Base-by-base conservation (phyloP, 1,140 invertebrate species). In the Teleogryllus occipitalis region DNA sequence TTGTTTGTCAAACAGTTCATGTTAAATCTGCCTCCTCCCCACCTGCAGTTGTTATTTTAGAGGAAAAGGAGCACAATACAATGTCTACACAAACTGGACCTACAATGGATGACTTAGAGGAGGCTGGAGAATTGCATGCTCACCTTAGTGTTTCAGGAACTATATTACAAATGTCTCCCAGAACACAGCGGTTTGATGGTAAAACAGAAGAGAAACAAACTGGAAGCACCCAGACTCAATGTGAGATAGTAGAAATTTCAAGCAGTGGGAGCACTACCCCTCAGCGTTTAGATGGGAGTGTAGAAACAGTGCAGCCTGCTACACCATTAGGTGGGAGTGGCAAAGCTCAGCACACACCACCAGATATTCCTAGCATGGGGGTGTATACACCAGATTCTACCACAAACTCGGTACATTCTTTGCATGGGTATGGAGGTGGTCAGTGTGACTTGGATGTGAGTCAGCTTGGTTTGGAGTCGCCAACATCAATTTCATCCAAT, bases 381-480 rank as follows among this genome's bases (percentile, higher is more conserved):
- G 93, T 95, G 2, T 95, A 95, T 82, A 95, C 93, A 0, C 93
- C 94, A 0, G 94, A 96, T 83, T 94, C 93, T 0, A 94, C 93
- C 1, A 95, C 93, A 47, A 95, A 95, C 83, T 95, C 94, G 0
- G 93, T 95, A 8, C 93, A 94, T 81, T 94, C 93, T 72, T 88
- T 94, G 80, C 93, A 94, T 85, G 86, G 87, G 8, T 96, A 94
- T 83, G 86, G 87, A 10, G 96, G 94, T 83, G 90, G 90, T 0
- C 91, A 91, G 80, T 95, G 92, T 82, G 95, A 96, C 81, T 86
- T 96, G 77, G 95, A 96, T 85, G 94, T 95, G 0, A 91, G 90
- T 82, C 94, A 96, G 83, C 85, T 96, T 46, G 94, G 93, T 7
- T 86, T 97, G 78, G 95, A 96, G 83, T 96, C 95, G 0, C 95